Evolutionary conservation across 1,140 invertebrate species (phyloP).

Genomic region (Trichoplusia ni): DNA sequence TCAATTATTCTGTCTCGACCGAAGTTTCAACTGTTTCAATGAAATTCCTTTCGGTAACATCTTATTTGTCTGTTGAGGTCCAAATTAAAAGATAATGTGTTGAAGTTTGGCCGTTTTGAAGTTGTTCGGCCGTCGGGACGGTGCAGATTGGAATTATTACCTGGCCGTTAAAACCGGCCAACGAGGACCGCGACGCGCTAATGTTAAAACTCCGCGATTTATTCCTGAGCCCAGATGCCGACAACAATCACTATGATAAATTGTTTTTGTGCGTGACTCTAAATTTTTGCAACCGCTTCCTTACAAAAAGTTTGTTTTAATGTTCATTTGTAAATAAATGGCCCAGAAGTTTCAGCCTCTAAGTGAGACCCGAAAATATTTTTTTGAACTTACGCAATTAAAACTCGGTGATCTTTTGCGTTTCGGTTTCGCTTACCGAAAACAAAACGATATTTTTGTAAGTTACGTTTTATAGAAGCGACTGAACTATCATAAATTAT

Average conservation of each 20-base stretch:
- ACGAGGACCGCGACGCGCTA: slow-evolving; percentile 43
- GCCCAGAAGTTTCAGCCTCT: background rate
- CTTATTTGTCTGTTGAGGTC: slow-evolving; percentile 56
- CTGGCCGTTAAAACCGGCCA: slow-evolving; percentile 54
- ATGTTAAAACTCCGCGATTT: slow-evolving; percentile 71
- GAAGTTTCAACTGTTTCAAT: slow-evolving; percentile 56
- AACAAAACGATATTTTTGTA: no score
- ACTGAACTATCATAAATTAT: no score
- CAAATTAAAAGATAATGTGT: slow-evolving; percentile 71
- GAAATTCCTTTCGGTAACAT: slow-evolving; percentile 48
- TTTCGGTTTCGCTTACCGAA: background rate
- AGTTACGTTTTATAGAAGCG: no score
- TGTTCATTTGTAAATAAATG: slow-evolving; percentile 29
- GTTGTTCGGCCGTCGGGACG: slow-evolving; percentile 50
- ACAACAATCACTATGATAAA: slow-evolving; percentile 68
- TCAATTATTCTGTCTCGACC: slow-evolving; percentile 58
- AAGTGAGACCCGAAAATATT: slow-evolving; percentile 10
- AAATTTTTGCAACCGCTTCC: slow-evolving; percentile 52
- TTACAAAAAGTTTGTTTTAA: slow-evolving; percentile 32
- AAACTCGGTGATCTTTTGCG: slow-evolving; percentile 1
- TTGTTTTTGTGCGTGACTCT: slow-evolving; percentile 50
- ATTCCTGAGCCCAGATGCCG: slow-evolving; percentile 65
- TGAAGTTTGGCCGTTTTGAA: slow-evolving; percentile 68
- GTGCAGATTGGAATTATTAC: slow-evolving; percentile 76
- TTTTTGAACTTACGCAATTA: slow-evolving; percentile 16